Conservation (phyloP, 2,888 invertebrate genomes). For the Steromphala cineraria region DNA sequence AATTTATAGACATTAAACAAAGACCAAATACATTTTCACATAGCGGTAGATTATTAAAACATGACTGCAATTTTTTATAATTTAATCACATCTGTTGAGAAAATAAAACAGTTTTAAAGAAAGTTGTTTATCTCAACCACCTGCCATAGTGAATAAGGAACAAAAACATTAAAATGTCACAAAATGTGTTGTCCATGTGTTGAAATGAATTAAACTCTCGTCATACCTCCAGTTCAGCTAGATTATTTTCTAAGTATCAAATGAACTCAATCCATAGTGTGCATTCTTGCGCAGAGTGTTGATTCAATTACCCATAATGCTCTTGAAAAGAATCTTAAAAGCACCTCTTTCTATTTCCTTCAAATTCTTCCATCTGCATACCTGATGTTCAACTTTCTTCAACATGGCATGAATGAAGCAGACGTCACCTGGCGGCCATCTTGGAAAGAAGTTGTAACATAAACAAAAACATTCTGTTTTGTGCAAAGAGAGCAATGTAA, state of each 20-base stretch:
- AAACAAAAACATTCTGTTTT: constrained; percentile 3
- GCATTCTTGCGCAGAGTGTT: background rate
- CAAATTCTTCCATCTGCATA: background rate
- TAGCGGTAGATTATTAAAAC: too few relatives aligned
- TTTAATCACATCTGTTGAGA: too few relatives aligned
- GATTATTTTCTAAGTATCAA: background rate
- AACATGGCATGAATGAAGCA: background rate
- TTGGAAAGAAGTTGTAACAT: background rate
- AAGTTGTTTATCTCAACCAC: background rate
- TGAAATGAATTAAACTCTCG: background rate
- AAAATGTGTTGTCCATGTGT: background rate
- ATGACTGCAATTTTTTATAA: too few relatives aligned
- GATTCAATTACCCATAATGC: background rate
- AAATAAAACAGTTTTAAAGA: too few relatives aligned
- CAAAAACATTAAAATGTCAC: background rate
- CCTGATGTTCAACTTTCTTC: background rate
- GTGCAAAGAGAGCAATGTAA: background rate
- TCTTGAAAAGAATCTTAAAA: background rate
- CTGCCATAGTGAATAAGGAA: background rate
- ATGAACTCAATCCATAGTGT: background rate
- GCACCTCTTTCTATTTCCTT: background rate
- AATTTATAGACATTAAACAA: too few relatives aligned
- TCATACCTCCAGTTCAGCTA: background rate
- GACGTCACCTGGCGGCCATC: constrained; percentile 1
- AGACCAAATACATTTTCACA: too few relatives aligned